Percentiles rank a stretch among this genome's conserved stretches.
Conservation (phyloP, 2,113 vertebrate genomes). For the Capreolus pygargus region DNA sequence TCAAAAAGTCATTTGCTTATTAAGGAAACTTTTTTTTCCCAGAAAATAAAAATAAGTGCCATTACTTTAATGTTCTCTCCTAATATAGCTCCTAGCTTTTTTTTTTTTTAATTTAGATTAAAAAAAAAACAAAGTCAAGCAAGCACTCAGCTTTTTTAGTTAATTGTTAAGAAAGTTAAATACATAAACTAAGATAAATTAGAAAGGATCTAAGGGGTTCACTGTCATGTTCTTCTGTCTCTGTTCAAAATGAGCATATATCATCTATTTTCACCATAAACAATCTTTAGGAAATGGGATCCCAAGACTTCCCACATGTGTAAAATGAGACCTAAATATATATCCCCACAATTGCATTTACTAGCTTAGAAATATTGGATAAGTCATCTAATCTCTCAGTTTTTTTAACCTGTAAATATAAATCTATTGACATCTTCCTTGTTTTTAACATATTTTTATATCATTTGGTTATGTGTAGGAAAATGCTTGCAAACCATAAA, state of each 20-base stretch:
- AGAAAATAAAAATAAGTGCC: background rate
- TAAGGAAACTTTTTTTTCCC: constrained; percentile 25
- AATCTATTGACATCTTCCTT: background rate
- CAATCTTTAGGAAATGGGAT: background rate
- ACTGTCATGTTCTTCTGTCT: background rate
- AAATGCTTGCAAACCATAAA: background rate
- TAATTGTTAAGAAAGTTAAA: background rate
- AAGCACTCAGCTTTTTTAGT: background rate
- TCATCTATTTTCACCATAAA: background rate
- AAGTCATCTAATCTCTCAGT: background rate
- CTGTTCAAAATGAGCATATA: background rate
- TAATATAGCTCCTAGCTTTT: background rate
- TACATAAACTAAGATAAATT: background rate
- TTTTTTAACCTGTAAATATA: background rate
- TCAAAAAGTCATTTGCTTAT: constrained; percentile 61
- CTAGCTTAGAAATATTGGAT: background rate
- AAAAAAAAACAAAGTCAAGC: background rate
- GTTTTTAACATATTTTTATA: background rate
- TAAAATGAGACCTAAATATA: background rate
- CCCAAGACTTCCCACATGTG: background rate
- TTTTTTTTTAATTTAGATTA: background rate
- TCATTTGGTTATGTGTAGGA: background rate
- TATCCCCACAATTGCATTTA: background rate
- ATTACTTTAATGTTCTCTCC: background rate
- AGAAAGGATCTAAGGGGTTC: background rate